Evolutionary conservation across 2,888 invertebrate species (phyloP).

Genomic region (Dynastes maya): DNA sequence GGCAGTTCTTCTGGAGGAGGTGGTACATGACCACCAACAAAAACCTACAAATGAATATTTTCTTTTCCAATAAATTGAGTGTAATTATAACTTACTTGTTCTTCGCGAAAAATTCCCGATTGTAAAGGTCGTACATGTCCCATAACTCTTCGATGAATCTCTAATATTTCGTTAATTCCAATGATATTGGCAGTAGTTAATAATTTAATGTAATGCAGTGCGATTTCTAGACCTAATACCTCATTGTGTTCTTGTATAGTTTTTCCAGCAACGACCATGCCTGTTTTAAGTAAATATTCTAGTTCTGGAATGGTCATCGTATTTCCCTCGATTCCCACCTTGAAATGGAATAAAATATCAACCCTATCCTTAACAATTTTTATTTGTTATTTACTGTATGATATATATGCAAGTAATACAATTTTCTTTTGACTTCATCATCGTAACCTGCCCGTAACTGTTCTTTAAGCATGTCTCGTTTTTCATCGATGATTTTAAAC

Average conservation of each 20-base stretch:
- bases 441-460: slow-evolving; percentile 86
- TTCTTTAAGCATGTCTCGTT: slow-evolving; percentile 85
- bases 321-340: slow-evolving; percentile 95
- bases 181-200: slow-evolving; percentile 85
- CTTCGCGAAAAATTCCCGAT: slow-evolving; percentile 89
- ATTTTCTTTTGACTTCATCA: slow-evolving; percentile 89
- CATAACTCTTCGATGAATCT: slow-evolving; percentile 92
- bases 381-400: slow-evolving; percentile 79
- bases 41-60: slow-evolving; percentile 74
- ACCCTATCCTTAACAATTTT: neutral
- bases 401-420: slow-evolving; percentile 96
- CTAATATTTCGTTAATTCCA: slow-evolving; percentile 88
- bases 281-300: slow-evolving; percentile 91
- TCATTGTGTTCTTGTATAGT: slow-evolving; percentile 98
- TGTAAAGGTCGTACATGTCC: slow-evolving; percentile 96
- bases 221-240: slow-evolving; percentile 93
- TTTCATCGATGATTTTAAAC: slow-evolving; percentile 86
- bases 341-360: slow-evolving; percentile 45
- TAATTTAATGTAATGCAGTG: slow-evolving; percentile 92
- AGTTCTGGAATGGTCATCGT: slow-evolving; percentile 96
- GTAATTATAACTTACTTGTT: slow-evolving; percentile 73
- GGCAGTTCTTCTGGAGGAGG: slow-evolving; percentile 89
- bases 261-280: slow-evolving; percentile 89
- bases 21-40: slow-evolving; percentile 95
- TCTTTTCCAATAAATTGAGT: neutral